Evolutionary conservation across 2,113 vertebrate genomes (phyloP).

Genomic region (Cochlearius cochlearius): DNA sequence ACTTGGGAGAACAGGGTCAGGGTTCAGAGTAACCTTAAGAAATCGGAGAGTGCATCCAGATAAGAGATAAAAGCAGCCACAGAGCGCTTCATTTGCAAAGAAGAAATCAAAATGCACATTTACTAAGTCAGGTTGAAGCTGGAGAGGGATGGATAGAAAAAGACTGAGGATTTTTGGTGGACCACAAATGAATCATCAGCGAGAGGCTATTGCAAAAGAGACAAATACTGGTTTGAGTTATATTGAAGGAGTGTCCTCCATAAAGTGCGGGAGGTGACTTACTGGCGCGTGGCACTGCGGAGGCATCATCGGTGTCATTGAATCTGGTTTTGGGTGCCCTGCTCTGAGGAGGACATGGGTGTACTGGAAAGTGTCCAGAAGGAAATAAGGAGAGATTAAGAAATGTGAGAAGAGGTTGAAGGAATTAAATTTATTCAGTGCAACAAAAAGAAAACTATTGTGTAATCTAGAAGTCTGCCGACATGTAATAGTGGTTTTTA

Average conservation of each 20-base stretch:
- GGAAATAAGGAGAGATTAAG: not conserved
- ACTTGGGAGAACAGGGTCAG: not conserved
- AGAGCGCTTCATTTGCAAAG: not conserved
- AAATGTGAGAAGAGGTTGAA: not conserved
- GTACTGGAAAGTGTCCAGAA: not conserved
- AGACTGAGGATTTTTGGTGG: not conserved
- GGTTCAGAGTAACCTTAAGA: slow-evolving; percentile 3
- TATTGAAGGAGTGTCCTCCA: not conserved
- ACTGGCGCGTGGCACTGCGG: not conserved
- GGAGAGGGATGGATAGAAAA: not conserved
- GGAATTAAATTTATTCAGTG: not conserved
- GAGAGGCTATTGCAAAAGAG: not conserved
- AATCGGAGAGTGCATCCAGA: not conserved
- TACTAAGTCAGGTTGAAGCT: not conserved
- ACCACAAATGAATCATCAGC: not conserved
- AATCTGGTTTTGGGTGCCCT: not conserved
- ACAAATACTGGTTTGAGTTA: not conserved
- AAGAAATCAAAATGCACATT: not conserved
- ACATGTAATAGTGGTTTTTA: slow-evolving; percentile 14
- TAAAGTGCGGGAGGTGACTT: not conserved
- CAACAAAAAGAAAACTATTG: slow-evolving; percentile 18
- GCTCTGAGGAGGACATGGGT: not conserved
- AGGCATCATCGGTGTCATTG: not conserved
- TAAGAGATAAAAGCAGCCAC: slow-evolving; percentile 2
- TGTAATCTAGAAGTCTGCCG: slow-evolving; percentile 23